Base-by-base conservation (phyloP, 2,888 invertebrate species). In the Orthosia incerta region DNA sequence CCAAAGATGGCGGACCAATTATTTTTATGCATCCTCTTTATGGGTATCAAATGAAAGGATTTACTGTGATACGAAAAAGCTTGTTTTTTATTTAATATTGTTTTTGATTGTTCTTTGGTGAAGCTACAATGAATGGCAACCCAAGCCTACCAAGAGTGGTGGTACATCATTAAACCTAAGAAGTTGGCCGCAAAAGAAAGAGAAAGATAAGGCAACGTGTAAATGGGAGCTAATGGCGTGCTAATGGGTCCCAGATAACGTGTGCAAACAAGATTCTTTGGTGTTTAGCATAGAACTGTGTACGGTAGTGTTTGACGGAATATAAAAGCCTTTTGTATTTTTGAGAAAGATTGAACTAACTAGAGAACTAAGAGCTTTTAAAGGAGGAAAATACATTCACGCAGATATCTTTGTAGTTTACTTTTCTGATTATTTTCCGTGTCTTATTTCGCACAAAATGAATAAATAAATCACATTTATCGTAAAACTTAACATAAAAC, bases 211-310 rank as follows among this genome's bases (percentile, higher is more conserved):
- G 70, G 76, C 56, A 18, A 11, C 48, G 69, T 87, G 89, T 87
- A 88, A 91, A 92, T 87, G 86, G 80, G 69, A 78, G 75, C 84
- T 92, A 91, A 92, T 89, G 86, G 88, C 84, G 84, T 88, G 90
- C 84, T 91, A 92, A 93, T 89, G 88, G 87, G 48, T 66, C 66
- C 61, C 80, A 85, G 89, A 91, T 90, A 91, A 89, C 84, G 74
- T 87, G 84, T 75, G 86, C 86, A 88, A 87, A 89, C 88, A 86
- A 86, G 79, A 86, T 85, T 84, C 86, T 76, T 76, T 71, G 50
- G 73, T 74, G 69, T 83, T 87, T 88, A 88, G 86, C 87, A 81
- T 76, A 65, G 56, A 74, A 78, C 76, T 71, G 72, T 73, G 77
- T 56, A 66, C 13, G 23, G 53, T 51, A 48, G 60, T 66, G 26